phyloP scores from a whole-genome alignment of 1,140 invertebrate species.

The Zaprionus lachaisei region DNA sequence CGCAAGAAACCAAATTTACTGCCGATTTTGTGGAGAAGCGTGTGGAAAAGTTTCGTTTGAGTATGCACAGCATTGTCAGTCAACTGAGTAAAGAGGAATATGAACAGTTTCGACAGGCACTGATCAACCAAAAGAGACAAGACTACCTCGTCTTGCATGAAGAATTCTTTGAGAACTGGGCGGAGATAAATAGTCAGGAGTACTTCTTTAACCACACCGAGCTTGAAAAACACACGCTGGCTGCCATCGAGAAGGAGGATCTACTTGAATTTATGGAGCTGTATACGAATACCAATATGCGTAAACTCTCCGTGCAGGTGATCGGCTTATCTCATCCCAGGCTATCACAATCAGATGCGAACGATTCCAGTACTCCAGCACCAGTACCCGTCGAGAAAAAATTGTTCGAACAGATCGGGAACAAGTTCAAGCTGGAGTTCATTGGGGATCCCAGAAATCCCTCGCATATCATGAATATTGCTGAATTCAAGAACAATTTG shows the following conservation, averaged over 20 bases:
- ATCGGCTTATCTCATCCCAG: constrained; percentile 23
- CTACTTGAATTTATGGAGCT: constrained; percentile 40
- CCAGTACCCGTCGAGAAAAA: constrained; percentile 38
- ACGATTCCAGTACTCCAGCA: neutral
- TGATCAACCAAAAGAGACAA: constrained; percentile 89
- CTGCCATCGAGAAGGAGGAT: constrained; percentile 19
- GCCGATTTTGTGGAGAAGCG: constrained; percentile 89
- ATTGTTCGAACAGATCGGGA: constrained; percentile 48
- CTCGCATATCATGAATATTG: constrained; percentile 64
- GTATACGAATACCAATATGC: constrained; percentile 37
- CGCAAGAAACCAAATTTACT: constrained; percentile 89
- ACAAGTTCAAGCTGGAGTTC: constrained; percentile 56
- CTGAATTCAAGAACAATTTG: constrained; percentile 72
- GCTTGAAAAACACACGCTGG: constrained; percentile 40
- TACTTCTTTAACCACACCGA: constrained; percentile 88
- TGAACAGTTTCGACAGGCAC: constrained; percentile 86
- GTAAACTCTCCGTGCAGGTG: constrained; percentile 65
- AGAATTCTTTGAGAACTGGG: constrained; percentile 90
- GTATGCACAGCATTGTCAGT: constrained; percentile 87
- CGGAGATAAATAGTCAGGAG: constrained; percentile 88
- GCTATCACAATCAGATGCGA: too few species aligned
- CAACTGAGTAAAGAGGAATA: constrained; percentile 88
- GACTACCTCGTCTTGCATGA: constrained; percentile 90
- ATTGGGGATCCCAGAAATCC: constrained; percentile 51
- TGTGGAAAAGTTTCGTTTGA: constrained; percentile 90